phyloP scores from a whole-genome alignment of 2,888 invertebrate species.

The Metalampra italica region DNA sequence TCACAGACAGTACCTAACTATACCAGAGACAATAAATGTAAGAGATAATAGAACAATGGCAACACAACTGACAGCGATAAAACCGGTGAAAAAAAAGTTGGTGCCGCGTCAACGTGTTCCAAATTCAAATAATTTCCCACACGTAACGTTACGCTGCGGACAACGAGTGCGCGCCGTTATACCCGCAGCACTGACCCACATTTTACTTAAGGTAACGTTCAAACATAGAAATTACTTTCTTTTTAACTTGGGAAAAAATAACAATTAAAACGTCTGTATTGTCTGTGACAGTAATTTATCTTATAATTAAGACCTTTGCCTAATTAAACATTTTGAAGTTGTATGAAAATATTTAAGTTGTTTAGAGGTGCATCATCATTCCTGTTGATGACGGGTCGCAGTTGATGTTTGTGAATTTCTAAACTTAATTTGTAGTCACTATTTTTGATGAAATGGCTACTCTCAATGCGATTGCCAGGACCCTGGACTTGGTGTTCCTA shows the following conservation, averaged over 20 bases:
- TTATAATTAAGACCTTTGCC: too few species aligned
- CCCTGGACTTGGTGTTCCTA: too few species aligned
- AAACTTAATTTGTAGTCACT: too few species aligned
- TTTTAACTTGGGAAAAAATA: too few species aligned
- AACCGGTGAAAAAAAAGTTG: conserved; percentile 59
- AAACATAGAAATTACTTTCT: neutral
- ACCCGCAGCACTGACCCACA: conserved; percentile 73
- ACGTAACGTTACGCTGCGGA: conserved; percentile 78
- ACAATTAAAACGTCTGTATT: neutral
- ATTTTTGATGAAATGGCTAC: too few species aligned
- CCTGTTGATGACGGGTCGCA: too few species aligned
- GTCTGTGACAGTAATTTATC: too few species aligned
- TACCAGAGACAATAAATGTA: conserved; percentile 48
- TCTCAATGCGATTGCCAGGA: too few species aligned
- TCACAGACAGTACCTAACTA: conserved; percentile 55
- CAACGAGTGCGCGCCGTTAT: conserved; percentile 74
- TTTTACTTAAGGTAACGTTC: conserved; percentile 21
- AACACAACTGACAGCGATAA: conserved; percentile 48
- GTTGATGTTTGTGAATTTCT: too few species aligned
- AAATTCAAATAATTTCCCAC: conserved; percentile 78
- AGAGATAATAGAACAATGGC: conserved; percentile 54
- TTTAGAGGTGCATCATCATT: too few species aligned
- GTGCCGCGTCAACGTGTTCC: conserved; percentile 42
- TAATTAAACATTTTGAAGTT: too few species aligned
- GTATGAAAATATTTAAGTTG: too few species aligned